Conservation (phyloP, 1,140 invertebrate genomes). For the Plectrocnemia conspersa region DNA sequence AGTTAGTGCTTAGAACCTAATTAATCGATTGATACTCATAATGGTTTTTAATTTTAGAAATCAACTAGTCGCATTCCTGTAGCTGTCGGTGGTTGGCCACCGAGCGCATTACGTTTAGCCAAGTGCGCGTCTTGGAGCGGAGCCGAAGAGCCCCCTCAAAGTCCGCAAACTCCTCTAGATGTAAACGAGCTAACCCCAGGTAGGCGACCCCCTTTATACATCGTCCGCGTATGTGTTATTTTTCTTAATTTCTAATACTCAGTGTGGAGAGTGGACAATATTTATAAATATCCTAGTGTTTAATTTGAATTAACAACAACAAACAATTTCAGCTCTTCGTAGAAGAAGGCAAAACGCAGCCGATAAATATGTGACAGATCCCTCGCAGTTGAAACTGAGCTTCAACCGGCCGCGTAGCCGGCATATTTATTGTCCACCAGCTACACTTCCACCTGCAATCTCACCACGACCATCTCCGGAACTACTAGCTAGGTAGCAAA, state of each 20-base stretch:
- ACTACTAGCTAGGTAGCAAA: constrained; percentile 17
- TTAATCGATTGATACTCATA: too few relatives aligned
- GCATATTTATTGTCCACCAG: constrained; percentile 37
- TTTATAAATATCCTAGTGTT: too few relatives aligned
- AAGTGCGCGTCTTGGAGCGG: constrained; percentile 57
- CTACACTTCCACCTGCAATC: constrained; percentile 29
- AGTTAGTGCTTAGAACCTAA: too few relatives aligned
- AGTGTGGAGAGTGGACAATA: too few relatives aligned
- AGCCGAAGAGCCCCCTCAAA: constrained; percentile 36
- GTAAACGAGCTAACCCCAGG: constrained; percentile 37
- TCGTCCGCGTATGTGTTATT: too few relatives aligned
- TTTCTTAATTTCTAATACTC: too few relatives aligned
- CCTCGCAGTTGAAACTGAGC: constrained; percentile 60
- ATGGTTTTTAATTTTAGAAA: constrained; percentile 32
- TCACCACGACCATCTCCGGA: constrained; percentile 21
- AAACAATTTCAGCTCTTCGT: constrained; percentile 47
- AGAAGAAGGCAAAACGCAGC: constrained; percentile 56
- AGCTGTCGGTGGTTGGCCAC: constrained; percentile 43
- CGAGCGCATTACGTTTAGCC: constrained; percentile 43
- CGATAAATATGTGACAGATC: constrained; percentile 68
- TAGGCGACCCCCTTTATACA: constrained; percentile 26
- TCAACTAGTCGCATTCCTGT: constrained; percentile 38
- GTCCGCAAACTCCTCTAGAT: constrained; percentile 29
- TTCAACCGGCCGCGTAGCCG: constrained; percentile 59
- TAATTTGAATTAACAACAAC: constrained; percentile 37